Evolutionary conservation across 2,113 vertebrate species (phyloP).

Genomic region (Chascanopsetta lugubris): DNA sequence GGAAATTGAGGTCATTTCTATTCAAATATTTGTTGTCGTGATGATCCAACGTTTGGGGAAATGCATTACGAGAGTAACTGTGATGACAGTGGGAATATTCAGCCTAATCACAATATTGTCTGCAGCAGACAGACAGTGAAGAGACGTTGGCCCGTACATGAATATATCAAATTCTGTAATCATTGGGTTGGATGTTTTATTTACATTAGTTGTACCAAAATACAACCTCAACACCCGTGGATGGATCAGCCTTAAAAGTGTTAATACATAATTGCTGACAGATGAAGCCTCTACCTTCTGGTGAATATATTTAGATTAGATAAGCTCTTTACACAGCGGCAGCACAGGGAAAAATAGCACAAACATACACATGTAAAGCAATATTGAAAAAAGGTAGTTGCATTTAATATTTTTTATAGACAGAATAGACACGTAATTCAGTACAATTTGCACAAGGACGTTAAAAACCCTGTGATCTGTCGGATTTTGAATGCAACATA

Average conservation of each 20-base stretch:
- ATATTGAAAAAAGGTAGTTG: too few species aligned
- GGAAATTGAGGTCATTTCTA: slow-evolving; percentile 59
- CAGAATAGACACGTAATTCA: too few species aligned
- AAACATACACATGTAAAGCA: too few species aligned
- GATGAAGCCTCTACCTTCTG: slow-evolving; percentile 19
- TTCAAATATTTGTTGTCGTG: slow-evolving; percentile 56
- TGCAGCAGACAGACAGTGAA: neutral
- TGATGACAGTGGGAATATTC: slow-evolving; percentile 29
- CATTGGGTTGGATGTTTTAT: too few species aligned
- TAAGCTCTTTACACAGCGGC: too few species aligned
- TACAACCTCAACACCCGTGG: neutral
- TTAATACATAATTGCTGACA: slow-evolving; percentile 2
- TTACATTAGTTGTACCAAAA: neutral
- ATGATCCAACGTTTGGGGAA: slow-evolving; percentile 24
- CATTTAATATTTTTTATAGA: too few species aligned
- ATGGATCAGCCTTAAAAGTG: slow-evolving; percentile 4
- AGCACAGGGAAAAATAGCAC: too few species aligned
- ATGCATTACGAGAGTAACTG: slow-evolving; percentile 22
- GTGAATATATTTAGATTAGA: slow-evolving; percentile 33
- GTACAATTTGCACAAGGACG: slow-evolving; percentile 46
- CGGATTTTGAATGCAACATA: slow-evolving; percentile 69
- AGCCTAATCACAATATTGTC: slow-evolving; percentile 17
- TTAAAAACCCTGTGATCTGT: slow-evolving; percentile 52
- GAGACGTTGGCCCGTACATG: neutral
- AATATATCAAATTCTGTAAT: neutral